Evolutionary conservation across 2,888 invertebrate species (phyloP).

Genomic region (Athrips mouffetella): DNA sequence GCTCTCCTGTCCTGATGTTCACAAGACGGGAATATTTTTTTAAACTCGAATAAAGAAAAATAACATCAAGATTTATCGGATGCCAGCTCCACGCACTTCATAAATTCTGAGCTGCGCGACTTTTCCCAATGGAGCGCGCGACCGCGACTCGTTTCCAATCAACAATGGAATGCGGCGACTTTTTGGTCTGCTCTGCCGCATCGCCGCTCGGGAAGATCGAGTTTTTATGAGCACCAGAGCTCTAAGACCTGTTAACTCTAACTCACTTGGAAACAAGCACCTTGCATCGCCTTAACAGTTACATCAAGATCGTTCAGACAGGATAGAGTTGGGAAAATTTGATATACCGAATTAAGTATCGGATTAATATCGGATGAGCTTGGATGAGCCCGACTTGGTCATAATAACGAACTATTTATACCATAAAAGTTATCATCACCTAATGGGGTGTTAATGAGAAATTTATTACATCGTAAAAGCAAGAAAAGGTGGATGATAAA

Average conservation of each 20-base stretch:
- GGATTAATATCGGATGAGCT: too few relatives aligned
- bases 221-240: too few relatives aligned
- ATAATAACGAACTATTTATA: too few relatives aligned
- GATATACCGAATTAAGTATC: neutral
- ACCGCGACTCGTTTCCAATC: conserved; percentile 69
- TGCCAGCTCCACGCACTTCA: conserved; percentile 50
- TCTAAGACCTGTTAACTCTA: conserved; percentile 33
- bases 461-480: neutral
- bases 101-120: conserved; percentile 46
- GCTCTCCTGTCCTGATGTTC: too few relatives aligned
- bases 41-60: too few relatives aligned
- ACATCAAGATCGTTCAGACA: conserved; percentile 17
- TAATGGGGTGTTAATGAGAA: too few relatives aligned
- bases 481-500: neutral
- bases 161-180: conserved; percentile 70
- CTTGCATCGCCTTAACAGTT: conserved; percentile 47
- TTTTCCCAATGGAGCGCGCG: conserved; percentile 61
- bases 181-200: conserved; percentile 52
- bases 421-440: too few relatives aligned
- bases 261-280: conserved; percentile 50
- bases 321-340: neutral
- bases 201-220: conserved; percentile 45
- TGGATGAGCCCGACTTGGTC: too few relatives aligned
- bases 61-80: conserved; percentile 13
- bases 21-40: too few relatives aligned